These are phyloP conservation scores for Mobula birostris DNA, from an alignment of 2,113 vertebrate species.

Conservation along the genomic window DNA sequence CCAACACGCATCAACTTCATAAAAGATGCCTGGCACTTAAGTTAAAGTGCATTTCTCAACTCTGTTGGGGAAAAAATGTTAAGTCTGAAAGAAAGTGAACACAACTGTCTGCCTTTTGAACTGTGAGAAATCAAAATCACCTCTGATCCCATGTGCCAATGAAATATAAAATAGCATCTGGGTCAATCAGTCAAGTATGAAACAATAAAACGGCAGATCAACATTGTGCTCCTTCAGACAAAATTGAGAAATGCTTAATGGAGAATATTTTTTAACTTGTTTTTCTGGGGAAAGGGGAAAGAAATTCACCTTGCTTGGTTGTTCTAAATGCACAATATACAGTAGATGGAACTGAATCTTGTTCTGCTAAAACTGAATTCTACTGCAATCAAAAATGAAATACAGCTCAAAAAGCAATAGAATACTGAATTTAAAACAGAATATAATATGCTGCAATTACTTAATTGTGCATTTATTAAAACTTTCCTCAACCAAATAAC, in stretches of 20 bases:
- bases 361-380: no score
- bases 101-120: not conserved
- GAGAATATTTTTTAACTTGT: not conserved
- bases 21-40: not conserved
- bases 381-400: no score
- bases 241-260: not conserved
- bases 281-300: not conserved
- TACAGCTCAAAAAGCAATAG: no score
- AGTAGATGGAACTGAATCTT: no score
- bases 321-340: no score
- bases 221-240: not conserved
- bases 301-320: no score
- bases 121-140: not conserved
- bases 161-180: not conserved
- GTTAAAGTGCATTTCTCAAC: not conserved
- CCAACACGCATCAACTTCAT: not conserved
- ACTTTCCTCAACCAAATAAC: not conserved
- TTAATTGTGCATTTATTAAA: no score
- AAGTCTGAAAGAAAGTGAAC: not conserved
- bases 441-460: no score
- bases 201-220: not conserved
- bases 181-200: not conserved
- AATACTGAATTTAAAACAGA: no score
- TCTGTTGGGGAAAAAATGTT: not conserved
- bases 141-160: not conserved